These are phyloP conservation scores for Enteromius afrohamiltoni DNA, from an alignment of 2,797 vertebrate genomes.

Conservation along the genomic window DNA sequence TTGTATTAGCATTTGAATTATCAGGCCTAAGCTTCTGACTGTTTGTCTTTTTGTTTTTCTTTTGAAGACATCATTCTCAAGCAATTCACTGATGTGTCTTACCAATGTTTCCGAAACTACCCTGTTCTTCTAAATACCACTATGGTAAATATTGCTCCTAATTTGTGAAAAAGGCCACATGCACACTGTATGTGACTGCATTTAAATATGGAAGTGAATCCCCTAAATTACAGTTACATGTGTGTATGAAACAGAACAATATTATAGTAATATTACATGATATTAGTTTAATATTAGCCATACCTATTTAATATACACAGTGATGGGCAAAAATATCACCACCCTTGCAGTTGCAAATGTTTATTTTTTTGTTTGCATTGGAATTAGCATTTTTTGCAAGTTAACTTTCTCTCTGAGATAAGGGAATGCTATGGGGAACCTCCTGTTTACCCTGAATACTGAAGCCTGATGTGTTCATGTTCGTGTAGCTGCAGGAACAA, in stretches of 20 bases:
- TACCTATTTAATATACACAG: background rate
- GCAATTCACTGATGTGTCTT: conserved; percentile 19
- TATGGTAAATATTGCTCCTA: conserved; percentile 40
- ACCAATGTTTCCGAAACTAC: conserved; percentile 29
- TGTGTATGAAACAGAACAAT: background rate
- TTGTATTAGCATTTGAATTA: background rate
- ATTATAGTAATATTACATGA: background rate
- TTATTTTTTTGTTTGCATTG: too few relatives aligned
- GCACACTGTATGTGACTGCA: background rate
- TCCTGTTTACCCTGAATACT: too few relatives aligned
- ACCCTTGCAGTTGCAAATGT: too few relatives aligned
- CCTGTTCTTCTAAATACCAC: conserved; percentile 42
- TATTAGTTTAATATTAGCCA: background rate
- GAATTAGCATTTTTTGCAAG: background rate
- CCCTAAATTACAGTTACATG: background rate
- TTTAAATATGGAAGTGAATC: background rate
- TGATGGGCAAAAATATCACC: background rate
- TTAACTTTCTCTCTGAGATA: background rate
- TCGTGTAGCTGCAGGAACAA: too few relatives aligned
- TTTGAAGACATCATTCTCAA: conserved; percentile 37
- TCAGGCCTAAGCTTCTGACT: background rate
- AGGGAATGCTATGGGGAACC: too few relatives aligned
- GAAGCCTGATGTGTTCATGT: too few relatives aligned
- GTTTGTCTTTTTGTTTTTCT: background rate
- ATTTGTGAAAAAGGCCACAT: background rate